Conservation (phyloP, 64 coral and sea anemone genomes). For the Pocillopora verrucosa region DNA sequence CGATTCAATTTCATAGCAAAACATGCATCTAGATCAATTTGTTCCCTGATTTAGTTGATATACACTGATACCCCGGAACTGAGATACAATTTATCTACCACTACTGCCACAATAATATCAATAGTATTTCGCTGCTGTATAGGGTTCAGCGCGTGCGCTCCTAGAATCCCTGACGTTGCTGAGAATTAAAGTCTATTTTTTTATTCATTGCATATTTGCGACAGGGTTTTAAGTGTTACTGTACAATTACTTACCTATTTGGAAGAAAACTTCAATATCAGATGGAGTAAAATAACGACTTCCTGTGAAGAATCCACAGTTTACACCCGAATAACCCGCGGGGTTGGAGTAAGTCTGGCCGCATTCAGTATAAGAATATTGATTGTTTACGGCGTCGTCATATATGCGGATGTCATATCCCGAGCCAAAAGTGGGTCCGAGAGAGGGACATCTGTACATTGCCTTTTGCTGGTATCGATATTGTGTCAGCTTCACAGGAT, state of each 20-base stretch:
- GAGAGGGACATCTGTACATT: neutral
- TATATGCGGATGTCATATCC: neutral
- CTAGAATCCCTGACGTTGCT: too few species aligned
- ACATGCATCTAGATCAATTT: too few species aligned
- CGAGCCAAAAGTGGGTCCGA: slow-evolving; percentile 22
- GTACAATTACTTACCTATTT: too few species aligned
- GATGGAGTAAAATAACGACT: neutral
- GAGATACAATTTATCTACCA: too few species aligned
- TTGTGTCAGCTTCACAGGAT: slow-evolving; percentile 11
- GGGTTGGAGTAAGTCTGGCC: neutral
- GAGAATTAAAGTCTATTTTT: too few species aligned
- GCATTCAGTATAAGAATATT: neutral
- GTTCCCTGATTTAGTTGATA: too few species aligned
- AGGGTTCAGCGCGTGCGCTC: too few species aligned
- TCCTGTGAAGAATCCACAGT: neutral
- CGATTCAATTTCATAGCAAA: too few species aligned
- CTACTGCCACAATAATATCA: too few species aligned
- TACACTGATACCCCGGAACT: too few species aligned
- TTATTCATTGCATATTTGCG: too few species aligned
- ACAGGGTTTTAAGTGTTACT: neutral
- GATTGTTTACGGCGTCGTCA: neutral
- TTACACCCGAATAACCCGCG: neutral
- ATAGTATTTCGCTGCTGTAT: too few species aligned
- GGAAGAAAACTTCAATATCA: slow-evolving; percentile 30
- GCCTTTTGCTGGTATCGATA: neutral